Evolutionary conservation across 23 tunicate genomes (phyloP), one percentile per base, ranked within the genome.

Genomic region (Oikopleura dioica): DNA sequence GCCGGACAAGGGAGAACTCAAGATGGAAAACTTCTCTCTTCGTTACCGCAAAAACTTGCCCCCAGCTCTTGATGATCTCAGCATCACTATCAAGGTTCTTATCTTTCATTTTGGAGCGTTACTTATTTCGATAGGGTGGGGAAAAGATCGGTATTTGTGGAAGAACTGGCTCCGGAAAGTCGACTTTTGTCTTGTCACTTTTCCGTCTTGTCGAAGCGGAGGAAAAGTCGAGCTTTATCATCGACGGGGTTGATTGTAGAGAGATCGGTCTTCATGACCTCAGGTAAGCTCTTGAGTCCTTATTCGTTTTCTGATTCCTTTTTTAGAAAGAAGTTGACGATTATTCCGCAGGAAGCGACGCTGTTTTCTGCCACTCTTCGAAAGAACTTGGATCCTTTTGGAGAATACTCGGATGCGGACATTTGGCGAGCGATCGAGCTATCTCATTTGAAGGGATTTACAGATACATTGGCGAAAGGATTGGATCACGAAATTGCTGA

Each of bases 91-190:
- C 37, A 67, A 80, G 38, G n/a, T n/a, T n/a, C n/a, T n/a, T n/a
- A n/a, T n/a, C n/a, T n/a, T n/a, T n/a, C n/a, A n/a, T n/a, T n/a
- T n/a, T n/a, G n/a, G n/a, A n/a, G n/a, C n/a, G n/a, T n/a, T n/a
- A n/a, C n/a, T n/a, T n/a, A n/a, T n/a, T n/a, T n/a, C n/a, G n/a
- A n/a, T n/a, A n/a, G n/a, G 94, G 97, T 0, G 97, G 97, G 33
- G 97, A 91, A 68, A 91, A 91, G 97, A 80, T 91, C 44, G 97
- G 97, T 0, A 86, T 91, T 38, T 89, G 85, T 24, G 97, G 97
- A 1, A 72, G 97, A 12, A 91, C 97, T 1, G 97, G 97, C 0
- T 87, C 92, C 36, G 97, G 97, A 51, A 91, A 91, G 51, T 91
- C 97, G 4, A 84, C 97, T 5, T 50, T 91, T 36, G 85, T 91